phyloP scores from a whole-genome alignment of 2,113 vertebrate species.

The Fregetta grallaria region DNA sequence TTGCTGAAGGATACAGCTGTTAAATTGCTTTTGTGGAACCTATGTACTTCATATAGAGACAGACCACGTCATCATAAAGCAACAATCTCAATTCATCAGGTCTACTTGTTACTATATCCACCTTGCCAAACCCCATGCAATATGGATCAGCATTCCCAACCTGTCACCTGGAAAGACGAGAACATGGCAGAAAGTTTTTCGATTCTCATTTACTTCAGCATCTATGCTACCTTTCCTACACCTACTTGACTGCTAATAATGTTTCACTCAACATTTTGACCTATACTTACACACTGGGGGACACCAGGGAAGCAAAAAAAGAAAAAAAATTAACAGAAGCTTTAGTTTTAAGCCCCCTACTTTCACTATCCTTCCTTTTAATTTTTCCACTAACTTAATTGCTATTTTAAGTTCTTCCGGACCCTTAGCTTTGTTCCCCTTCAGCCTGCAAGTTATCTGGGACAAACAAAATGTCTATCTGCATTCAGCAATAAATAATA shows the following conservation, averaged over 20 bases:
- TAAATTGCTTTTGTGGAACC: background rate
- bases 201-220: background rate
- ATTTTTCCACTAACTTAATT: background rate
- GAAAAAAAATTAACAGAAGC: background rate
- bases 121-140: background rate
- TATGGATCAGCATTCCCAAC: background rate
- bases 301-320: background rate
- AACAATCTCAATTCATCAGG: background rate
- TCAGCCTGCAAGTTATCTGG: background rate
- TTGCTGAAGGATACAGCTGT: background rate
- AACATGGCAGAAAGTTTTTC: background rate
- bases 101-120: rapidly evolving
- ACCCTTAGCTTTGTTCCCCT: background rate
- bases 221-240: background rate
- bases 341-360: background rate
- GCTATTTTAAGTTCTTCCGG: background rate
- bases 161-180: rapidly evolving
- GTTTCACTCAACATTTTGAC: background rate
- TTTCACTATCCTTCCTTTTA: background rate
- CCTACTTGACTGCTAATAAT: rapidly evolving
- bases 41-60: background rate
- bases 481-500: background rate
- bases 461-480: background rate
- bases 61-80: background rate
- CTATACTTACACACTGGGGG: background rate